Evolutionary conservation across 2,888 invertebrate genomes (phyloP).

Genomic region (Embidobia sp.): DNA sequence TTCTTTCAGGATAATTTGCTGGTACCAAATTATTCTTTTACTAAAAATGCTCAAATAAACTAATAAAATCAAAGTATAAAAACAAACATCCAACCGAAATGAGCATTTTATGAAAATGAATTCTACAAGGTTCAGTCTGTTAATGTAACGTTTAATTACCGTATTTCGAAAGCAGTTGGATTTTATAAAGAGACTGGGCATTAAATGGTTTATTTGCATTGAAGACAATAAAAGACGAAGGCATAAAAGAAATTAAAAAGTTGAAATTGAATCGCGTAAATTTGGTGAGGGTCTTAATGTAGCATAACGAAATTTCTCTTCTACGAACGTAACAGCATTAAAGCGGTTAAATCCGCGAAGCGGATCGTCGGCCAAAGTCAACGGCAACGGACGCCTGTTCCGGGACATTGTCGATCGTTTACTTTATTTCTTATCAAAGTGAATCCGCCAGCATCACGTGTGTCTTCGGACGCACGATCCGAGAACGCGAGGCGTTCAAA

Average conservation of each 20-base stretch:
- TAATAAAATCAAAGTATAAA: no score
- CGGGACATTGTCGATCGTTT: constrained; percentile 54
- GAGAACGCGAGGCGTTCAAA: constrained; percentile 73
- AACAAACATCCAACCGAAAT: no score
- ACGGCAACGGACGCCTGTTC: constrained; percentile 49
- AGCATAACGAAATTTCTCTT: constrained; percentile 45
- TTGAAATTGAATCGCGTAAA: background rate
- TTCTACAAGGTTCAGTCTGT: no score
- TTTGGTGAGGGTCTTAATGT: constrained; percentile 31
- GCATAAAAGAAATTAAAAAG: constrained; percentile 12
- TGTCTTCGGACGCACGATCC: constrained; percentile 38
- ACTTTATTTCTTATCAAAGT: constrained; percentile 61
- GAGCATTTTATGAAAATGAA: no score
- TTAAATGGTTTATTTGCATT: no score
- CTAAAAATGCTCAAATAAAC: no score
- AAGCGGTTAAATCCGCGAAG: constrained; percentile 43
- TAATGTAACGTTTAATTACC: no score
- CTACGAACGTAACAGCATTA: constrained; percentile 36
- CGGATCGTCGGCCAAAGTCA: constrained; percentile 61
- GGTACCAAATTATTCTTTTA: no score
- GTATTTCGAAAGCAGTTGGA: no score
- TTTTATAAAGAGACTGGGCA: no score
- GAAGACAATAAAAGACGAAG: no score
- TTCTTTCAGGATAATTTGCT: no score
- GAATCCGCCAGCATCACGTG: constrained; percentile 40